Conservation (phyloP, 2,888 invertebrate genomes). For the Anorthoa munda region DNA sequence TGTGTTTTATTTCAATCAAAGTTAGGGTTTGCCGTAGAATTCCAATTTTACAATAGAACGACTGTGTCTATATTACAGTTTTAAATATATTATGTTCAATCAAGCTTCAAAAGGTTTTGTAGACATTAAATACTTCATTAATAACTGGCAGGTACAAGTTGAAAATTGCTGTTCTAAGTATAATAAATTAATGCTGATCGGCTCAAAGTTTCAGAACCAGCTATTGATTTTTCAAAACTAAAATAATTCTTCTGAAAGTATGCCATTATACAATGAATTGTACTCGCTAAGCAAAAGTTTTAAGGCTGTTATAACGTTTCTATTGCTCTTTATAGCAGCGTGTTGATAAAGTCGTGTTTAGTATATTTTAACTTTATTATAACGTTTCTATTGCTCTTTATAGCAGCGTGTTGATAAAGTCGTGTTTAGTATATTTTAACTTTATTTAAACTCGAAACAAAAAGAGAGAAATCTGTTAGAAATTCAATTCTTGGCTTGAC, state of each 20-base stretch:
- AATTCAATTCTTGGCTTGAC: slow-evolving; percentile 5
- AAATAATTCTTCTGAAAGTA: slow-evolving; percentile 64
- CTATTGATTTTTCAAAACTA: slow-evolving; percentile 65
- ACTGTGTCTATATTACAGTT: slow-evolving; percentile 27
- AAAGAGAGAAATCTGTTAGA: slow-evolving; percentile 23
- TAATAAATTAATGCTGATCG: slow-evolving; percentile 58
- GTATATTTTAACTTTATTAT: slow-evolving; percentile 31
- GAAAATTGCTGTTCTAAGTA: slow-evolving; percentile 46
- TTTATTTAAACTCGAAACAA: slow-evolving; percentile 37
- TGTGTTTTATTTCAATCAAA: slow-evolving; percentile 55
- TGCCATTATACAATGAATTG: slow-evolving; percentile 58
- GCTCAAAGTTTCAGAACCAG: slow-evolving; percentile 42
- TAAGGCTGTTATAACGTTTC: slow-evolving; percentile 69
- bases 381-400: slow-evolving; percentile 67
- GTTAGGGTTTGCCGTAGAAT: slow-evolving; percentile 36
- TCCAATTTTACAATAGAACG: slow-evolving; percentile 46
- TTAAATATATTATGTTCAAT: slow-evolving; percentile 48
- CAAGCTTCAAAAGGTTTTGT: slow-evolving; percentile 48
- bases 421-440: slow-evolving; percentile 27
- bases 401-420: slow-evolving; percentile 38
- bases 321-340: slow-evolving; percentile 62
- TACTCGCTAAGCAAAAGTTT: slow-evolving; percentile 62
- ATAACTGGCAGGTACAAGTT: slow-evolving; percentile 44
- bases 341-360: slow-evolving; percentile 37
- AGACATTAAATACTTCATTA: slow-evolving; percentile 55